phyloP scores from a whole-genome alignment of 2,797 vertebrate species.

The Hoplostethus atlanticus region DNA sequence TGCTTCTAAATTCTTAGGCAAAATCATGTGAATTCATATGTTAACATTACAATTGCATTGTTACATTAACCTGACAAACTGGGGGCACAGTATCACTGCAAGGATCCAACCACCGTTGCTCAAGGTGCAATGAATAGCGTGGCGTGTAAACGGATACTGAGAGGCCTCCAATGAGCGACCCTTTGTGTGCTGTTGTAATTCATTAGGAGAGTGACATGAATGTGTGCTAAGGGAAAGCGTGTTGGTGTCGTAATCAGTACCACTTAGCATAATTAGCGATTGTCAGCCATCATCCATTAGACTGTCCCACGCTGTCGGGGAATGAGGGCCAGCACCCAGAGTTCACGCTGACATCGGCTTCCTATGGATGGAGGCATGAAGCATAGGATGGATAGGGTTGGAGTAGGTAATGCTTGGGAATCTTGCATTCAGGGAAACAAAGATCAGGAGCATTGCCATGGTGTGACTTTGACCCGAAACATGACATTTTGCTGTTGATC shows the following conservation, averaged over 20 bases:
- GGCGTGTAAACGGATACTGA: slow-evolving; percentile 55
- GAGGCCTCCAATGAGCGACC: slow-evolving; percentile 60
- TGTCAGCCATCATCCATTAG: slow-evolving; percentile 69
- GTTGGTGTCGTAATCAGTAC: slow-evolving; percentile 68
- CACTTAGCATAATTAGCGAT: slow-evolving; percentile 76
- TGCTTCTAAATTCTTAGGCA: neutral
- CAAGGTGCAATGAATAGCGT: slow-evolving; percentile 42
- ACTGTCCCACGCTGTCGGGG: slow-evolving; percentile 39
- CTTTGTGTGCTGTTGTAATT: slow-evolving; percentile 69
- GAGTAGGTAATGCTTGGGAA: neutral
- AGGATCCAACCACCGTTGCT: slow-evolving; percentile 32
- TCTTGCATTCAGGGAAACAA: slow-evolving; percentile 11
- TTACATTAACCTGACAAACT: slow-evolving; percentile 9
- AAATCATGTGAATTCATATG: neutral
- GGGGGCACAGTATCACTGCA: slow-evolving; percentile 24
- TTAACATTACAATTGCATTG: slow-evolving; percentile 7
- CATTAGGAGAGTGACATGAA: slow-evolving; percentile 68
- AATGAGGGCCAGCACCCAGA: slow-evolving; percentile 37
- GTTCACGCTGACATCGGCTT: slow-evolving; percentile 27
- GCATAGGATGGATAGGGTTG: neutral
- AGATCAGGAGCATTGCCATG: neutral
- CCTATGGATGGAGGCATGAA: slow-evolving; percentile 1
- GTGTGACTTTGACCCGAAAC: slow-evolving; percentile 8
- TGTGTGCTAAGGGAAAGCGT: slow-evolving; percentile 70
- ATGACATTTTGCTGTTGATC: neutral